Percentiles rank a stretch among this genome's conserved stretches.
Conservation (phyloP, 2,797 vertebrate genomes). For the Aratinga solstitialis region DNA sequence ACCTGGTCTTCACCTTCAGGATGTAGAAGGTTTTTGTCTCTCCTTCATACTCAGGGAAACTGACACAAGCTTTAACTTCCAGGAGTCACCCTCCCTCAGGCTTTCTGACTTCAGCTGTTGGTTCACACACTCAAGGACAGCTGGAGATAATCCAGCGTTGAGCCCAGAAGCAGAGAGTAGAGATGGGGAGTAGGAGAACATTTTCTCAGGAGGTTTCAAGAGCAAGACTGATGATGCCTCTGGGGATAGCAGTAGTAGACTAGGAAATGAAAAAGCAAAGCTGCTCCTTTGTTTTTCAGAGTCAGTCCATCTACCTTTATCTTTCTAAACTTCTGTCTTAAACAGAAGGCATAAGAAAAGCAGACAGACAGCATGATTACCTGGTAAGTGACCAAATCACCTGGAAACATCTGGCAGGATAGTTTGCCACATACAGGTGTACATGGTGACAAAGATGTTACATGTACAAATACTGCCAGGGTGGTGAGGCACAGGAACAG, state of each 20-base stretch:
- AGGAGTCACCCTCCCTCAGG: neutral
- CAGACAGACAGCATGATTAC: neutral
- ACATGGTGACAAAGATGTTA: neutral
- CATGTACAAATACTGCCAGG: neutral
- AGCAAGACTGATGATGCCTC: neutral
- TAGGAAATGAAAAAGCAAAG: neutral
- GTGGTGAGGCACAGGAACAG: neutral
- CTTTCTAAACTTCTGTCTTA: neutral
- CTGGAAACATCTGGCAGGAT: neutral
- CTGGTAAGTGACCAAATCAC: neutral
- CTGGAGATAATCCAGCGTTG: neutral
- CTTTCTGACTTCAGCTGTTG: neutral
- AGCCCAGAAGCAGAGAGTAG: neutral
- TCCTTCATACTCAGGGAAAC: neutral
- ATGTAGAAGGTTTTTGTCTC: neutral
- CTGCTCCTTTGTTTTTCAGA: neutral
- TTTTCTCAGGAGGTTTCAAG: neutral
- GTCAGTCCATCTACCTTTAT: neutral
- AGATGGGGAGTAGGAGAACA: neutral
- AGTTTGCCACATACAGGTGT: neutral
- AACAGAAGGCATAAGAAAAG: neutral
- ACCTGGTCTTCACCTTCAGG: neutral
- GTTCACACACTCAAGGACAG: rapidly evolving
- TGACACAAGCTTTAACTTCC: neutral
- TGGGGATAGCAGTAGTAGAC: neutral